phyloP scores from a whole-genome alignment of 2,888 invertebrate genomes.

The Napeogenes sylphis region DNA sequence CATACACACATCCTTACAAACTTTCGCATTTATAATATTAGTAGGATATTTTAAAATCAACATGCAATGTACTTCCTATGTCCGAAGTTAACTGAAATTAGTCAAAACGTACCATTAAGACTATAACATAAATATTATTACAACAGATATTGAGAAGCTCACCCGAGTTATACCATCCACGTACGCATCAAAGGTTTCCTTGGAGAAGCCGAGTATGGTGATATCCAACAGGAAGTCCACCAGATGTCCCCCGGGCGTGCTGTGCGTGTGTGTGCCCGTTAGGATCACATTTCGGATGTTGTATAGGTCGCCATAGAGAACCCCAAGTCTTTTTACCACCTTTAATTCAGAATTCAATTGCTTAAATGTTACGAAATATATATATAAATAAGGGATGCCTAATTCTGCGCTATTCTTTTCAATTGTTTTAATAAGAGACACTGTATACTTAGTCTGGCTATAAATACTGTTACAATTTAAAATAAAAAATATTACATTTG shows the following conservation, averaged over 20 bases:
- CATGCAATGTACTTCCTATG: neutral
- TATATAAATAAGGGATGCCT: too few relatives aligned
- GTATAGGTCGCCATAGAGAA: constrained; percentile 83
- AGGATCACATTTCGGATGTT: constrained; percentile 88
- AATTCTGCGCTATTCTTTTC: too few relatives aligned
- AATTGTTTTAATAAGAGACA: too few relatives aligned
- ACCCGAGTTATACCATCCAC: constrained; percentile 68
- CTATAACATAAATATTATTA: too few relatives aligned
- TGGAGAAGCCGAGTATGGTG: constrained; percentile 86
- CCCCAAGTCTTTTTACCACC: constrained; percentile 84
- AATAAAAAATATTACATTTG: too few relatives aligned
- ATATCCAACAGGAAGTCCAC: constrained; percentile 92
- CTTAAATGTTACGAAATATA: too few relatives aligned
- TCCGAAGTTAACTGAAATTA: too few relatives aligned
- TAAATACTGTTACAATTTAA: too few relatives aligned
- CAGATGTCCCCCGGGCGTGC: constrained; percentile 90
- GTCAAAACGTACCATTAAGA: too few relatives aligned
- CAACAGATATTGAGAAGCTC: constrained; percentile 23
- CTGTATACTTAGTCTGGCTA: too few relatives aligned
- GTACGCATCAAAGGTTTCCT: constrained; percentile 64
- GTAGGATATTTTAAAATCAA: neutral
- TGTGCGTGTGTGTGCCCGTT: constrained; percentile 94
- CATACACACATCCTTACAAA: too few relatives aligned
- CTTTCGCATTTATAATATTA: too few relatives aligned
- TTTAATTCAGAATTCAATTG: constrained; percentile 45